phyloP scores from a whole-genome alignment of 1,140 invertebrate species.

The Drosophila seguyi region DNA sequence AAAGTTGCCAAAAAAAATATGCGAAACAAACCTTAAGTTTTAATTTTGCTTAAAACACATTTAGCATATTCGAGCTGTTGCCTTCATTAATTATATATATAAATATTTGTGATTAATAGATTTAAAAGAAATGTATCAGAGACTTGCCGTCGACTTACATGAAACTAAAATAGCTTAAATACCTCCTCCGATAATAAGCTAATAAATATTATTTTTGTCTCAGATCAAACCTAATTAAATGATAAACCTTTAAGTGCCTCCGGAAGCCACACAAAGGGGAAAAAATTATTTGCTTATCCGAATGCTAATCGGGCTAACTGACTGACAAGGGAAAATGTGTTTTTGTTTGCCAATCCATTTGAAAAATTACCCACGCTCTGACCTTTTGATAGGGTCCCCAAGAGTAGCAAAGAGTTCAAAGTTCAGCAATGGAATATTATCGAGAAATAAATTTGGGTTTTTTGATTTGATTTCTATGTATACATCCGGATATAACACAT shows the following conservation, averaged over 20 bases:
- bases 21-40: not conserved
- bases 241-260: slow-evolving; percentile 2
- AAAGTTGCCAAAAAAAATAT: no score
- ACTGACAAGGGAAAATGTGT: slow-evolving; percentile 11
- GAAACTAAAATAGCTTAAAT: no score
- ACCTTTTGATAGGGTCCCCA: not conserved
- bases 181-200: not conserved
- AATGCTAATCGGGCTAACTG: slow-evolving; percentile 49
- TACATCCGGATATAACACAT: slow-evolving; percentile 27
- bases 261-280: slow-evolving; percentile 4
- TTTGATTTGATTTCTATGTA: slow-evolving; percentile 73
- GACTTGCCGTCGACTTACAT: no score
- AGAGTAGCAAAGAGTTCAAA: slow-evolving; percentile 27
- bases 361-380: slow-evolving; percentile 31
- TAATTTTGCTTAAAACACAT: not conserved
- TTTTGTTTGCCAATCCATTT: slow-evolving; percentile 74
- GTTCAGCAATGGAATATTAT: slow-evolving; percentile 18
- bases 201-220: not conserved
- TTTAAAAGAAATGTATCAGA: no score
- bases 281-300: slow-evolving; percentile 40
- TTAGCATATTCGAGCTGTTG: not conserved
- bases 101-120: no score
- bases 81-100: no score
- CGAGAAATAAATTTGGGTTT: not conserved
- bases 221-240: slow-evolving; percentile 17